Percentiles rank a stretch among this genome's conserved stretches.
phyloP scores from a whole-genome alignment of 64 coral and sea anemone genomes.

The Acropora yongei region DNA sequence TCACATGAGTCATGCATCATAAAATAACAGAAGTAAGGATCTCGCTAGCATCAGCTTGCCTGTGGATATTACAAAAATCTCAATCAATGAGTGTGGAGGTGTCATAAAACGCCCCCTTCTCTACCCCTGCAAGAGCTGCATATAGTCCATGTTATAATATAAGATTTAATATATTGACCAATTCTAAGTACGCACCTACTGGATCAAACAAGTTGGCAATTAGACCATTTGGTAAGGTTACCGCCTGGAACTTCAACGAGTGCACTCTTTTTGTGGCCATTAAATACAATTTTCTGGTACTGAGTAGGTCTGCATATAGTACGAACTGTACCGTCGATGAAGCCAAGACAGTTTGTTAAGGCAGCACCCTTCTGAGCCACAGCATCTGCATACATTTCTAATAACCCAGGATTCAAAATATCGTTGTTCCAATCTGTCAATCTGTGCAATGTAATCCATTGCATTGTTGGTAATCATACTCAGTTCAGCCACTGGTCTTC shows the following conservation, averaged over 20 bases:
- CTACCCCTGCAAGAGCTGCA: not conserved
- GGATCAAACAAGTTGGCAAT: not conserved
- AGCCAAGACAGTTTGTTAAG: too few species aligned
- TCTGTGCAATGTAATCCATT: conserved; percentile 4
- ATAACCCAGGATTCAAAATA: not conserved
- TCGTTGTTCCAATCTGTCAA: too few species aligned
- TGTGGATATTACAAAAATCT: too few species aligned
- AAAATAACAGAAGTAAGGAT: too few species aligned
- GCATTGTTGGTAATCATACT: not conserved
- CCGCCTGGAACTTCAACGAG: not conserved
- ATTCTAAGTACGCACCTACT: not conserved
- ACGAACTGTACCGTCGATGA: too few species aligned
- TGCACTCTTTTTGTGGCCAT: not conserved
- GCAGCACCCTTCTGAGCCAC: too few species aligned
- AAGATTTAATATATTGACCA: not conserved
- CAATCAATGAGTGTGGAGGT: too few species aligned
- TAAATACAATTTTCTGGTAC: not conserved
- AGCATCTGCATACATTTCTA: conserved; percentile 4
- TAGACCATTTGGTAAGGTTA: not conserved
- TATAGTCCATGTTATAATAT: not conserved
- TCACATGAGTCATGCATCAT: too few species aligned
- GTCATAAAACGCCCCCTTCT: not conserved
- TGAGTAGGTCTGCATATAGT: too few species aligned
- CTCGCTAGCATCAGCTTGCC: too few species aligned
- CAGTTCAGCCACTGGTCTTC: too few species aligned